A percentile compares a stretch with the other conserved stretches of the same genome.
phyloP scores from a whole-genome alignment of 2,797 vertebrate species.

The Sylvilagus floridanus region DNA sequence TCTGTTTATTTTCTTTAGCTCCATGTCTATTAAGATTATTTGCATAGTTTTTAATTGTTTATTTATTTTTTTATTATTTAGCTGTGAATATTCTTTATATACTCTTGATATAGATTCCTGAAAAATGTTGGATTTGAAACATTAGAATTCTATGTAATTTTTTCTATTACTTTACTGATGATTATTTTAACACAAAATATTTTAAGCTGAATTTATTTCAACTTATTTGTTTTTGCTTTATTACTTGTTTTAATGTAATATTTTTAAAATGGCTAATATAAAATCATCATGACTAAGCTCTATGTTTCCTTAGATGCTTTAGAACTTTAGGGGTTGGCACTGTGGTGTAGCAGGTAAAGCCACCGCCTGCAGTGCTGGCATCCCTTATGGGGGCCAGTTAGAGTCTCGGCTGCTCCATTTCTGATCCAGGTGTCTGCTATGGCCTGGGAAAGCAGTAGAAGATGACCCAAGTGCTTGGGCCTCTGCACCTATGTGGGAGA shows the following conservation, averaged over 20 bases:
- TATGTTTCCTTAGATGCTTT: constrained; percentile 5
- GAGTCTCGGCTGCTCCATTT: too few relatives aligned
- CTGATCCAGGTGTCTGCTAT: too few relatives aligned
- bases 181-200: neutral
- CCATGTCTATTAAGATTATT: neutral
- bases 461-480: too few relatives aligned
- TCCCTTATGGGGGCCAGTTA: too few relatives aligned
- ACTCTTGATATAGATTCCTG: neutral
- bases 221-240: neutral
- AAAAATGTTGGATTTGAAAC: neutral
- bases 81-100: neutral
- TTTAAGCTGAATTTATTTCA: neutral
- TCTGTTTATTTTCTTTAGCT: neutral
- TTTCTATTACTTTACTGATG: neutral
- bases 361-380: too few relatives aligned
- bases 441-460: too few relatives aligned
- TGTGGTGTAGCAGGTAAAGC: too few relatives aligned
- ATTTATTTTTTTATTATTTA: neutral
- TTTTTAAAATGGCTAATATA: neutral
- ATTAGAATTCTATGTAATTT: neutral
- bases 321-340: neutral
- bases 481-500: too few relatives aligned
- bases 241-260: neutral
- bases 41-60: neutral
- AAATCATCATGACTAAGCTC: neutral